Conservation (phyloP, 2,797 vertebrate species). For the Artibeus jamaicensis region DNA sequence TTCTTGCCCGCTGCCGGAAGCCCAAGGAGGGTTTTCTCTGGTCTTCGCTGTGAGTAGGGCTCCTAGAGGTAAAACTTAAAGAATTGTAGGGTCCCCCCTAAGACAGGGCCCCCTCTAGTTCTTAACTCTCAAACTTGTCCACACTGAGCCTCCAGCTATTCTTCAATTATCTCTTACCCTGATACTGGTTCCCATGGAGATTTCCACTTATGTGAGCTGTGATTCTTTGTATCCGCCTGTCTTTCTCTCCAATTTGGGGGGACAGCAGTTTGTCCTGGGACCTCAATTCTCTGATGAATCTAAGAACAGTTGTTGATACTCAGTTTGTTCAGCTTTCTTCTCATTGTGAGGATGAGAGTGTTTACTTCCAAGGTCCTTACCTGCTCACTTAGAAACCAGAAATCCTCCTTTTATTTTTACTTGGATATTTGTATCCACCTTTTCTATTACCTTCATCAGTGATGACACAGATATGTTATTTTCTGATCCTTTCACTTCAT, state of each 20-base stretch:
- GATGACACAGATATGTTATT: not conserved
- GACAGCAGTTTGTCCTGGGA: not conserved
- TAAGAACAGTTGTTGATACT: not conserved
- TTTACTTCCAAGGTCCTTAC: not conserved
- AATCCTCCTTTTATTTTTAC: not conserved
- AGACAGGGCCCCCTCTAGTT: not conserved
- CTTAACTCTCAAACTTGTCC: not conserved
- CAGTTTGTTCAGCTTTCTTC: not conserved
- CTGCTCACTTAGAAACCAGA: not conserved
- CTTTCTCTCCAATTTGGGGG: not conserved
- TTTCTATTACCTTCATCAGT: not conserved
- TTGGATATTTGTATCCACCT: not conserved
- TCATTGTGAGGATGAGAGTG: not conserved
- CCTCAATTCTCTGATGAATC: not conserved
- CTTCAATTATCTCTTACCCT: not conserved
- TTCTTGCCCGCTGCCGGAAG: not conserved
- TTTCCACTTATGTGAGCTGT: not conserved
- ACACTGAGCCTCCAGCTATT: not conserved
- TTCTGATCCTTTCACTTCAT: conserved; percentile 33
- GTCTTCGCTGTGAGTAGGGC: not conserved
- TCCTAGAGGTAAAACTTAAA: not conserved
- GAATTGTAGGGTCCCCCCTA: not conserved
- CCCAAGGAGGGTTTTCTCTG: not conserved
- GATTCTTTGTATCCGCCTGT: not conserved
- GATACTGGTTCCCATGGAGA: not conserved